Base-by-base conservation (phyloP, 2,797 vertebrate genomes). In the Schizothorax lantsangensis region DNA sequence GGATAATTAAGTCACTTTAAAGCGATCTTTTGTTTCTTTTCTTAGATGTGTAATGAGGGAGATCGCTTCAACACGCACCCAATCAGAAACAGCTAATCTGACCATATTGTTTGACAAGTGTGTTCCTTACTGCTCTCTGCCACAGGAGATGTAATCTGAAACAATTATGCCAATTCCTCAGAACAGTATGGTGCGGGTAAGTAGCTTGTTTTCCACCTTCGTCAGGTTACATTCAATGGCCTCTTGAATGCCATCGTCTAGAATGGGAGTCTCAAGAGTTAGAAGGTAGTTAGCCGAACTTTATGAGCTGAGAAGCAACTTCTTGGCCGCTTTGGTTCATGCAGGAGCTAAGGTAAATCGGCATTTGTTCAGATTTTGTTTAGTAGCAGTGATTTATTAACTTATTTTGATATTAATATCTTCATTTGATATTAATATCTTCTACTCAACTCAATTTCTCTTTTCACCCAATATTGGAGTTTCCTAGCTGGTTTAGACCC, bases 71-170 rank as follows among this genome's bases (percentile, higher is more conserved):
- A 93, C 88, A 90, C 91, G 91, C 83, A 94, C 93, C 93, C 95
- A 96, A 94, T 96, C 96, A 95, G 94, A 96, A 94, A 94, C 94
- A 93, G 94, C 93, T 96, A 95, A 96, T 95, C 94, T 96, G 93
- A 95, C 93, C 92, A 93, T 95, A 94, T 94, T 97, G 94, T 97
- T 96, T 96, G 94, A 95, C 89, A 93, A 93, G 90, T 95, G 91
- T 81, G 93, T 96, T 93, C 92, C 93, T 94, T 94, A 88, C 92
- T 91, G 95, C 95, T 95, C 92, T 92, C 93, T 93, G 93, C 92
- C 93, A 95, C 93, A 81, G 91, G 92, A 92, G 94, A 93, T 94
- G 93, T 93, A 96, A 95, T 96, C 96, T 96, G 90, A 95, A 96
- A 96, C 93, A 92, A 94, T 96, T 96, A 94, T 93, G 91, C 87